Percentiles rank a stretch among this genome's conserved stretches.
Conservation (phyloP, 2,113 vertebrate species). For the Sardina pilchardus region DNA sequence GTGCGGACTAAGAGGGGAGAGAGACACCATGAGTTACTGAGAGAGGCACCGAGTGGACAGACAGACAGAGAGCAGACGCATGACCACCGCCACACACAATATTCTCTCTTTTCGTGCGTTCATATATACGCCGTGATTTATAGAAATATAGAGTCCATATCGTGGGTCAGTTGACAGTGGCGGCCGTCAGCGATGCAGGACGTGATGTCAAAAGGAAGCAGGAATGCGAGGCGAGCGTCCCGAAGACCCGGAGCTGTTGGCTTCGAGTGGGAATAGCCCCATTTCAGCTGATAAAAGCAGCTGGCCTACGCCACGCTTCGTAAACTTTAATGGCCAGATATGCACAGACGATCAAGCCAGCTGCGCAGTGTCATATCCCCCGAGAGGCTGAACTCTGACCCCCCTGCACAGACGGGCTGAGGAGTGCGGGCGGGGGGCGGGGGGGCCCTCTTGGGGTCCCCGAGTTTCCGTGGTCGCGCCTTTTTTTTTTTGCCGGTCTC, state of each 20-base stretch:
- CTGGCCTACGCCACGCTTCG: slow-evolving; percentile 77
- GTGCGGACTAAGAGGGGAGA: background rate
- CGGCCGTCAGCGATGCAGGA: background rate
- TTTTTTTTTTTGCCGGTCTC: background rate
- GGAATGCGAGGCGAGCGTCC: background rate
- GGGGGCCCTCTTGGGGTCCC: background rate
- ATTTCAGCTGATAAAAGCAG: slow-evolving; percentile 76
- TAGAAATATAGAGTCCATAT: background rate
- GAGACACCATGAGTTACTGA: background rate
- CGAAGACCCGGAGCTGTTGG: background rate
- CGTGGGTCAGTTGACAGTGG: background rate
- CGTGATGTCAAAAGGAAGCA: background rate
- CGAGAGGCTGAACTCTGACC: slow-evolving; percentile 69
- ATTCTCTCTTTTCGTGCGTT: background rate
- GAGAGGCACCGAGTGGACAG: background rate
- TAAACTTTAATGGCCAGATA: slow-evolving; percentile 88
- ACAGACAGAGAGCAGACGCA: slow-evolving; percentile 46
- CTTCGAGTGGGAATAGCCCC: slow-evolving; percentile 60
- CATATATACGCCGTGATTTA: background rate
- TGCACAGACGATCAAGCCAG: slow-evolving; percentile 81
- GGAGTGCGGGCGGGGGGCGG: slow-evolving; percentile 56
- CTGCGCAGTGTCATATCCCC: slow-evolving; percentile 77
- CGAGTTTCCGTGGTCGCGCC: background rate
- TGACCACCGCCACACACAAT: background rate
- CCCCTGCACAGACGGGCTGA: slow-evolving; percentile 53